Base-by-base conservation (phyloP, 2,113 vertebrate genomes). In the Semnornis frantzii region DNA sequence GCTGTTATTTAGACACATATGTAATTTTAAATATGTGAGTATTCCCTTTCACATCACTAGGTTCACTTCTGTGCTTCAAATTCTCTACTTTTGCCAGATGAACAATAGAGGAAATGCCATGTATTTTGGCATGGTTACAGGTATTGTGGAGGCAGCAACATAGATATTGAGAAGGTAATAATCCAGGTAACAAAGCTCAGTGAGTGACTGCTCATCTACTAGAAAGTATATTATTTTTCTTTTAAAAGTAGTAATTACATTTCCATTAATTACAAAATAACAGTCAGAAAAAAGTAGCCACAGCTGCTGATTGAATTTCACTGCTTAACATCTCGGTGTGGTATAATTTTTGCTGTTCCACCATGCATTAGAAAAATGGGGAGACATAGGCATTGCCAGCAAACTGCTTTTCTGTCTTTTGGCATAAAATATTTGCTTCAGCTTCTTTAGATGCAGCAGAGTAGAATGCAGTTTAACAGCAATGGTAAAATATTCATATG, bases 211-310 rank as follows among this genome's bases (percentile, higher is more conserved):
- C 44, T 54, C 34, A 33, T 50, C 34, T 68, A 12, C 60, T 27
- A 64, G n/a, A 68, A 90, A 65, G 6, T 25, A 9, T 69, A 31
- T 69, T 74, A 70, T 91, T 93, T 93, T 87, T 91, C 81, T 93
- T 93, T 76, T 39, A 85, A 75, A 81, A 74, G 33, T 33, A 83
- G 37, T 48, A 42, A 94, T 94, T 85, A 42, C 12, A 42, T 87
- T 95, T 86, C 82, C 72, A 90, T 85, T 94, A 20, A 73, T 82
- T 86, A 89, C 46, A 69, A 55, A 70, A 80, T 33, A 62, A 42
- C 39, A 44, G 16, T 70, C 52, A 42, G 12, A 63, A 33, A 76
- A 93, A 93, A 70, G 19, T 55, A 33, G 66, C 71, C 87, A 68
- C 31, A 74, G 58, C 64, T 93, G 28, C 62, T 39, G 66, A 81